Evolutionary conservation across 1,140 invertebrate species (phyloP).

Genomic region (Heliconius congener): DNA sequence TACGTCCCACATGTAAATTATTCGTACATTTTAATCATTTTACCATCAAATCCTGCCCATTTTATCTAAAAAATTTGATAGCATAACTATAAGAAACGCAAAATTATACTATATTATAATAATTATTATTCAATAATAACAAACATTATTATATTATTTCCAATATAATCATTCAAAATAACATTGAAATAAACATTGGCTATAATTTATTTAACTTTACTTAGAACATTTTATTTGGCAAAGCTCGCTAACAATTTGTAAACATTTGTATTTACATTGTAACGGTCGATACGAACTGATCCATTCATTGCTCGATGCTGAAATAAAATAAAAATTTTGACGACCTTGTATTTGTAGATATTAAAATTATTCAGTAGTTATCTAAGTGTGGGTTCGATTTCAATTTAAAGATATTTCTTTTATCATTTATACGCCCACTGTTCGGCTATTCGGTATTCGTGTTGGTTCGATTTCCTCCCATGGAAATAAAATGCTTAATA

Average conservation of each 20-base stretch:
- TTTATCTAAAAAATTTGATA: no score
- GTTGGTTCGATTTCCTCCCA: no score
- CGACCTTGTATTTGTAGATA: no score
- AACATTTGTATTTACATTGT: conserved; percentile 45
- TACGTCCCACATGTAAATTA: no score
- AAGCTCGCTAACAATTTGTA: conserved; percentile 42
- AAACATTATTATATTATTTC: neutral
- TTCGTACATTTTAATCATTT: no score
- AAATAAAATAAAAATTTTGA: neutral
- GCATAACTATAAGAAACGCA: no score
- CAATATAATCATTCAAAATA: neutral
- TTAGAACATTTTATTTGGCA: conserved; percentile 13
- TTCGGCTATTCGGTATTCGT: no score
- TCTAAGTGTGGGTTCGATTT: neutral
- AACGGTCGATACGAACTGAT: conserved; percentile 35
- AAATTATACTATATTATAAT: no score
- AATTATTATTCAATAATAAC: neutral
- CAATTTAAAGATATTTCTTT: neutral
- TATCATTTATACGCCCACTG: no score
- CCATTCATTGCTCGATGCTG: conserved; percentile 11
- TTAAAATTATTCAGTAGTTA: no score
- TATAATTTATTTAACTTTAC: conserved; percentile 3
- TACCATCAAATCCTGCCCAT: no score
- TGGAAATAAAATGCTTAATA: no score
- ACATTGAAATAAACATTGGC: neutral